A percentile compares a stretch with the other conserved stretches of the same genome.
Conservation (phyloP, 2,888 invertebrate species). For the Acrocyrtus sp. region DNA sequence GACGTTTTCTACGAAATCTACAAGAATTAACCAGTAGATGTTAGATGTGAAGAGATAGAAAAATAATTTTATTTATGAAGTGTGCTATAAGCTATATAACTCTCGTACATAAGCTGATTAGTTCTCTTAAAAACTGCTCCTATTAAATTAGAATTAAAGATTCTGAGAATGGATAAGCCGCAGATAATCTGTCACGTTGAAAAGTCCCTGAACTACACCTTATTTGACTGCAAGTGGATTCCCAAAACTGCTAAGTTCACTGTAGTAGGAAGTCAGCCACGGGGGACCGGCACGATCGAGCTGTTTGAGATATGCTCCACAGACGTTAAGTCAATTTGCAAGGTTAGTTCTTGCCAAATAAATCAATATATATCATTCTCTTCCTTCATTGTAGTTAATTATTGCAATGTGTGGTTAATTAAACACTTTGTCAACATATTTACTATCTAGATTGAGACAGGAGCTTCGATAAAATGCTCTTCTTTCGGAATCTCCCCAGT, state of each 20-base stretch:
- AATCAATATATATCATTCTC: background rate
- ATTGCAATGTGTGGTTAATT: too few species aligned
- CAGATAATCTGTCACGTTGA: conserved; percentile 91
- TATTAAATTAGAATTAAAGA: too few species aligned
- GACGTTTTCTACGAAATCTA: too few species aligned
- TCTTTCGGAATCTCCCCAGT: conserved; percentile 91
- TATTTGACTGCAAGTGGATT: conserved; percentile 96
- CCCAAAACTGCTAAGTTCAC: conserved; percentile 94
- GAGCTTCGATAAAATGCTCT: conserved; percentile 88
- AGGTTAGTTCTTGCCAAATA: too few species aligned
- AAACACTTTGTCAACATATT: background rate
- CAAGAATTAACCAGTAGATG: too few species aligned
- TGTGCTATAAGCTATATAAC: too few species aligned
- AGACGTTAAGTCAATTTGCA: conserved; percentile 76
- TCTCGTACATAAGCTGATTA: too few species aligned
- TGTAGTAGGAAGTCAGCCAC: conserved; percentile 84
- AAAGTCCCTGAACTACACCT: conserved; percentile 82
- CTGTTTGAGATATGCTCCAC: conserved; percentile 81
- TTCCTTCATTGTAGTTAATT: too few species aligned
- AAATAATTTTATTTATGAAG: too few species aligned
- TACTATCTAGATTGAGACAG: conserved; percentile 74
- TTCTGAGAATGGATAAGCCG: conserved; percentile 80
- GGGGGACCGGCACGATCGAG: conserved; percentile 86
- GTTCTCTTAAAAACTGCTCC: too few species aligned
- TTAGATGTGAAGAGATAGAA: too few species aligned